Evolutionary conservation across 2,797 vertebrate species (phyloP).

Genomic region (Lacerta bilineata): DNA sequence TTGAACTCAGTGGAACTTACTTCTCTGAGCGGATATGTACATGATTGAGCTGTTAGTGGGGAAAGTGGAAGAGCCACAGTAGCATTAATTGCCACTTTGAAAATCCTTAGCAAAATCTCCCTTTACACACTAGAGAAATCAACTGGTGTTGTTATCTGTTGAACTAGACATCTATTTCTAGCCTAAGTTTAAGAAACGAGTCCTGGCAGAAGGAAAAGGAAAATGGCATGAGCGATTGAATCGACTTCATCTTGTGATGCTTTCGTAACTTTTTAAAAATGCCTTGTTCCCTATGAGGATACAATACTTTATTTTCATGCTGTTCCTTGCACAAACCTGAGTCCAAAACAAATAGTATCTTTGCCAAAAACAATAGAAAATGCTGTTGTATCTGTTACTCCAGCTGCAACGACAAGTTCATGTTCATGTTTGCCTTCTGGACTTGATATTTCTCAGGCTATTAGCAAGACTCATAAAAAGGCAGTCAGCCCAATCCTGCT

Average conservation of each 20-base stretch:
- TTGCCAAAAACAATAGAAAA: constrained; percentile 19
- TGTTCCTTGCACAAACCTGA: not conserved
- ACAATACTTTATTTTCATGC: constrained; percentile 33
- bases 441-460: not conserved
- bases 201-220: not conserved
- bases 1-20: no score
- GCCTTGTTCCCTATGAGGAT: no score
- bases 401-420: constrained; percentile 1
- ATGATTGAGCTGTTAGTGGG: no score
- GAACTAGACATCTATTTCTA: constrained; percentile 24
- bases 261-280: constrained; percentile 36
- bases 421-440: not conserved
- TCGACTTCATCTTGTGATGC: not conserved
- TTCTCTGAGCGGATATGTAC: no score
- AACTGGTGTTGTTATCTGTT: not conserved
- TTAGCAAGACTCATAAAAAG: not conserved
- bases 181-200: not conserved
- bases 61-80: not conserved
- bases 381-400: not conserved
- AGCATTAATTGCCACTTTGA: constrained; percentile 28
- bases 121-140: constrained; percentile 5
- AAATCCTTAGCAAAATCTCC: constrained; percentile 22
- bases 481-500: not conserved
- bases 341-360: constrained; percentile 3
- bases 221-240: constrained; percentile 35